Conservation (phyloP, 2,888 invertebrate species). For the Abrostola tripartita region DNA sequence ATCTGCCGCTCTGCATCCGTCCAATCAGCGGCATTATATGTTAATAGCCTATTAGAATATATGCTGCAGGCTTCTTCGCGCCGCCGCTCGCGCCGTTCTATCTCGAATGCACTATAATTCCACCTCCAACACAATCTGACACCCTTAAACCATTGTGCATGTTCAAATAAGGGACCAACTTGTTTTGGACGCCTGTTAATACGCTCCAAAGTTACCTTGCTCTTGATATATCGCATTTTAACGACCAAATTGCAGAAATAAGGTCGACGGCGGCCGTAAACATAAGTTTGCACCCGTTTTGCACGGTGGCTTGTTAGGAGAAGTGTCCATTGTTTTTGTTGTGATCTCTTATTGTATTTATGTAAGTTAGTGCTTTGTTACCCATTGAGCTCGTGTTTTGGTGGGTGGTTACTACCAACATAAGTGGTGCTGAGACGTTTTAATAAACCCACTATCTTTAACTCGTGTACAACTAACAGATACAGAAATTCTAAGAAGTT, state of each 20-base stretch:
- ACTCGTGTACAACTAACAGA: slow-evolving; percentile 52
- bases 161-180: slow-evolving; percentile 53
- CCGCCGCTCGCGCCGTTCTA: slow-evolving; percentile 69
- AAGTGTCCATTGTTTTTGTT: slow-evolving; percentile 77
- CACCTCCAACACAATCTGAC: slow-evolving; percentile 62
- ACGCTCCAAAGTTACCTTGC: slow-evolving; percentile 46
- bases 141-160: slow-evolving; percentile 35
- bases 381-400: slow-evolving; percentile 67
- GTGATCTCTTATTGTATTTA: slow-evolving; percentile 69
- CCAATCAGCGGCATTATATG: slow-evolving; percentile 90
- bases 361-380: slow-evolving; percentile 68
- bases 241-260: slow-evolving; percentile 41
- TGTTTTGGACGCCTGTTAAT: slow-evolving; percentile 63
- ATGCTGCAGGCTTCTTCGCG: slow-evolving; percentile 79
- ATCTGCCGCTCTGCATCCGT: slow-evolving; percentile 86
- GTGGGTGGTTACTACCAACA: slow-evolving; percentile 60
- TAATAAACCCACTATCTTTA: slow-evolving; percentile 44
- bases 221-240: slow-evolving; percentile 43
- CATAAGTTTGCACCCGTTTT: slow-evolving; percentile 62
- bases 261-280: slow-evolving; percentile 22
- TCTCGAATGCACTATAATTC: slow-evolving; percentile 65
- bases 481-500: slow-evolving; percentile 61
- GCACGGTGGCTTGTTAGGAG: slow-evolving; percentile 78
- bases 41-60: slow-evolving; percentile 88
- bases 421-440: slow-evolving; percentile 26